A percentile compares a stretch with the other conserved stretches of the same genome.
Evolutionary conservation across 2,797 vertebrate genomes (phyloP).

Genomic region (Sebastes umbrosus): DNA sequence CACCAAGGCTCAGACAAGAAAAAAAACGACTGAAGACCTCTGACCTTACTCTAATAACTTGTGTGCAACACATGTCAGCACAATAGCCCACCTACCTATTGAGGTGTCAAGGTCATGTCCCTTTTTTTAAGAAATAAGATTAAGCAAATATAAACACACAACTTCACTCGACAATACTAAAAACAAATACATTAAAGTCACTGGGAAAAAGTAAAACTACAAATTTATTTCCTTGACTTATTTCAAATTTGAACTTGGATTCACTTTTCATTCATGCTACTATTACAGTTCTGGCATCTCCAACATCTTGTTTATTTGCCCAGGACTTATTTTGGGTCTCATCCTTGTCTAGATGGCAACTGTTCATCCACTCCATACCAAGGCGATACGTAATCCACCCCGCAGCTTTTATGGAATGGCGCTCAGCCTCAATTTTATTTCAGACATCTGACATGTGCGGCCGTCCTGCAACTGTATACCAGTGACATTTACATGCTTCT

Average conservation of each 20-base stretch:
- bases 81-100: slow-evolving; percentile 28
- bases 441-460: slow-evolving; percentile 63
- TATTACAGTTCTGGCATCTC: slow-evolving; percentile 49
- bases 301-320: slow-evolving; percentile 68
- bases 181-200: not conserved
- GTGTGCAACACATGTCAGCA: slow-evolving; percentile 26
- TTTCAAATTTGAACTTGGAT: not conserved
- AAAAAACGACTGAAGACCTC: not conserved
- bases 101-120: slow-evolving; percentile 46
- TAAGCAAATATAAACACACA: not conserved
- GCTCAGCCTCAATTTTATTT: slow-evolving; percentile 63
- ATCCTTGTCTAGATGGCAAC: slow-evolving; percentile 66
- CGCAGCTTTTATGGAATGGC: slow-evolving; percentile 68
- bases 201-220: not conserved
- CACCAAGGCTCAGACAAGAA: slow-evolving; percentile 1
- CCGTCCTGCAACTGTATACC: slow-evolving; percentile 68
- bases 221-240: not conserved
- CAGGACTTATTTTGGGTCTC: slow-evolving; percentile 69
- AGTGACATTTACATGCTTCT: slow-evolving; percentile 79
- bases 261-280: slow-evolving; percentile 44
- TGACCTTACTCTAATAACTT: slow-evolving; percentile 18
- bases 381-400: slow-evolving; percentile 62
- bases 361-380: slow-evolving; percentile 63
- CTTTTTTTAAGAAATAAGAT: slow-evolving; percentile 13
- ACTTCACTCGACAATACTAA: not conserved